phyloP scores from a whole-genome alignment of 2,888 invertebrate species.

The Macrosiphum euphorbiae region DNA sequence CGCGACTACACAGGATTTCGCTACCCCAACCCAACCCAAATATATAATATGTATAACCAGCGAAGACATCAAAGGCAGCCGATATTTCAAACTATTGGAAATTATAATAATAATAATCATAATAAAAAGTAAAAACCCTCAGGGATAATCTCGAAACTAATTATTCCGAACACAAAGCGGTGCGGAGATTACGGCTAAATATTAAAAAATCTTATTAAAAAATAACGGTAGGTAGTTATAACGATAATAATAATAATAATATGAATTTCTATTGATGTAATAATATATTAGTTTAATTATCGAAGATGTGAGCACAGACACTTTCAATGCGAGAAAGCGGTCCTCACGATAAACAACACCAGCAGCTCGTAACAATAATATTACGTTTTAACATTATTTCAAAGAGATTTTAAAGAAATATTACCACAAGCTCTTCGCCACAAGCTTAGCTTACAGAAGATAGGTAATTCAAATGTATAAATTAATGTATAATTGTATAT shows the following conservation, averaged over 20 bases:
- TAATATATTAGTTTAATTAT: background rate
- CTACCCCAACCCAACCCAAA: background rate
- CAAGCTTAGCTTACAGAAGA: no score
- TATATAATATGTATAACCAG: background rate
- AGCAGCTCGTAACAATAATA: no score
- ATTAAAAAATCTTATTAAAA: background rate
- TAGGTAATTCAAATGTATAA: no score
- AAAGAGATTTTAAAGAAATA: no score
- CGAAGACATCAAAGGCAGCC: background rate
- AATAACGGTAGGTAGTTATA: background rate
- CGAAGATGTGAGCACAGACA: background rate
- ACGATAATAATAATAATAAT: background rate
- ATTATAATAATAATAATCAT: constrained; percentile 1
- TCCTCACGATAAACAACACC: no score
- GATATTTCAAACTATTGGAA: background rate
- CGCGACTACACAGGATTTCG: background rate
- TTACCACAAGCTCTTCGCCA: no score
- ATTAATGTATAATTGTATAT: no score
- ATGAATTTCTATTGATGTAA: background rate
- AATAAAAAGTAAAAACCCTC: background rate
- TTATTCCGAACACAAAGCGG: background rate
- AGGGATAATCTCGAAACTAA: background rate
- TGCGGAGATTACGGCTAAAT: background rate
- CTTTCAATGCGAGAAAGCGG: background rate
- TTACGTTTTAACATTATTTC: no score